Evolutionary conservation across 2,797 vertebrate species (phyloP).

Genomic region (Mastacembelus armatus): DNA sequence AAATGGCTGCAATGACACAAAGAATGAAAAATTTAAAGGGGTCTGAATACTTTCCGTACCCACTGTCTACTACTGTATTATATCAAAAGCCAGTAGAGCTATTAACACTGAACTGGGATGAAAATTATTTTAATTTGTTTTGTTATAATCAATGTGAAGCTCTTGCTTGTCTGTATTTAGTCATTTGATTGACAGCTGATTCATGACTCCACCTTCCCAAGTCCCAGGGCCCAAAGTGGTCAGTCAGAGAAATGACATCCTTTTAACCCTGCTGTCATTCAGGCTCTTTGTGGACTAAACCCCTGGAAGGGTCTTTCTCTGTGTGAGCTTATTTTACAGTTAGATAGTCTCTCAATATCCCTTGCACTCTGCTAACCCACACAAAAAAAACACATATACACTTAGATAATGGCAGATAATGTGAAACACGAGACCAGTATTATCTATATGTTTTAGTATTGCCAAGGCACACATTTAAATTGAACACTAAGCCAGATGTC

Average conservation of each 20-base stretch:
- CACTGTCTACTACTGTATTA: constrained; percentile 18
- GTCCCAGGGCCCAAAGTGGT: constrained; percentile 38
- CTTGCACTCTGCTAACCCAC: constrained; percentile 13
- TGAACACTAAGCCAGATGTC: constrained; percentile 17
- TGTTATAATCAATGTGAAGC: constrained; percentile 39
- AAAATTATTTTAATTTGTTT: constrained; percentile 42
- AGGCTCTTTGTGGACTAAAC: constrained; percentile 41
- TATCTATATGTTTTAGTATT: constrained; percentile 12
- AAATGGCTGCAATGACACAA: too few species aligned
- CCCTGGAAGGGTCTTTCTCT: constrained; percentile 15
- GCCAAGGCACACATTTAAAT: constrained; percentile 19
- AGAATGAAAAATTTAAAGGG: too few species aligned
- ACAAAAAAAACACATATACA: not conserved
- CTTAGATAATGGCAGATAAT: constrained; percentile 16
- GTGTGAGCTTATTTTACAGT: constrained; percentile 14
- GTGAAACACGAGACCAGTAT: constrained; percentile 1
- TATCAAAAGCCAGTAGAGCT: constrained; percentile 11
- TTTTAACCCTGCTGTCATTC: constrained; percentile 68
- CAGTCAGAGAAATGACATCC: constrained; percentile 60
- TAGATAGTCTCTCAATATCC: not conserved
- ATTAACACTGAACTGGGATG: too few species aligned
- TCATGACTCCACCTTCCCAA: constrained; percentile 13
- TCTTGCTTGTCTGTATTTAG: constrained; percentile 25
- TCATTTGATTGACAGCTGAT: constrained; percentile 58
- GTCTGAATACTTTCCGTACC: too few species aligned